These are phyloP conservation scores for Chaetorhynchus papuensis DNA, from an alignment of 2,113 vertebrate genomes.

Conservation along the genomic window DNA sequence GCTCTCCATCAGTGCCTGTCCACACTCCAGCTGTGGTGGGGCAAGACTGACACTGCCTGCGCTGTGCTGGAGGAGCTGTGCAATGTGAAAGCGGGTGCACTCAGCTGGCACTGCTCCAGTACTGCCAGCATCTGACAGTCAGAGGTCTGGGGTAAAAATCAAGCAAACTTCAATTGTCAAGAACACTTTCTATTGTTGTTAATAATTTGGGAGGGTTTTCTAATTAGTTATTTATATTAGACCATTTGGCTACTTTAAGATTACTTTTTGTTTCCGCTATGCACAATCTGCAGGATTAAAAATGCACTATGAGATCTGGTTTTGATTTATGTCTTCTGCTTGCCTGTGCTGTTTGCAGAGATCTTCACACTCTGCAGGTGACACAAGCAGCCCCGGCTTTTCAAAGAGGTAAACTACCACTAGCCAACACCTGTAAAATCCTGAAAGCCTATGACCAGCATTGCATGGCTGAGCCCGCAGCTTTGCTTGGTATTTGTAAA, in stretches of 20 bases:
- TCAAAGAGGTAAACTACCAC: background rate
- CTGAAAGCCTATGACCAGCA: background rate
- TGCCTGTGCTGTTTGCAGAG: background rate
- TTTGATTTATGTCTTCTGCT: background rate
- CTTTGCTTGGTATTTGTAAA: background rate
- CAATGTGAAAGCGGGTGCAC: rapidly evolving
- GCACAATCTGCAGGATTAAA: background rate
- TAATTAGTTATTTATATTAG: background rate
- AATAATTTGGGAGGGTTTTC: background rate
- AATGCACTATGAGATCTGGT: background rate
- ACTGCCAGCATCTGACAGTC: background rate
- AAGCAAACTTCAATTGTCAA: background rate
- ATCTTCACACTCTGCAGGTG: background rate
- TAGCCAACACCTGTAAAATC: background rate
- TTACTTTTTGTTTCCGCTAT: background rate
- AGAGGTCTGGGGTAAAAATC: background rate
- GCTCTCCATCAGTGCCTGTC: background rate
- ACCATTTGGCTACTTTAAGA: background rate
- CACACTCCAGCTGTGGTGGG: background rate
- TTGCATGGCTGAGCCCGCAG: background rate
- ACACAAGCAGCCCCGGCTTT: background rate
- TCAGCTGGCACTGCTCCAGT: background rate
- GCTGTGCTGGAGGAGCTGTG: background rate
- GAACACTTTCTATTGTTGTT: background rate
- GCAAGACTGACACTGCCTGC: background rate